Conservation (phyloP, 2,797 vertebrate species). For the Sebastes jordani region DNA sequence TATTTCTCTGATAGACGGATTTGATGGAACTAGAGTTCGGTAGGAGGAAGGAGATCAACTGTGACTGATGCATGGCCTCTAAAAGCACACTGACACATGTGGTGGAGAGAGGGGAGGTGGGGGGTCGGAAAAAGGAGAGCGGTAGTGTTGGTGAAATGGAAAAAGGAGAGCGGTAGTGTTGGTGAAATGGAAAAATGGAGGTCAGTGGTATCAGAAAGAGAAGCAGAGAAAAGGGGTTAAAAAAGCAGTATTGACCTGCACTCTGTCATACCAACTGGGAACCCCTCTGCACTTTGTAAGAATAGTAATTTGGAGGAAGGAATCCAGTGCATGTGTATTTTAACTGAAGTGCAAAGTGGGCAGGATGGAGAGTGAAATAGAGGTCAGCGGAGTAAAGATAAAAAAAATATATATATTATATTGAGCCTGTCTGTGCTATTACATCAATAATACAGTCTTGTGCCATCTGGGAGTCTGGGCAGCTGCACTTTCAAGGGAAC, state of each 20-base stretch:
- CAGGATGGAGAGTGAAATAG: constrained; percentile 33
- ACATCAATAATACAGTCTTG: constrained; percentile 57
- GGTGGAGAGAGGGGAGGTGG: not conserved
- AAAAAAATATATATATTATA: constrained; percentile 13
- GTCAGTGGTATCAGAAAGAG: constrained; percentile 31
- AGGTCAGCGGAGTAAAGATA: constrained; percentile 39
- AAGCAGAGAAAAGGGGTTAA: not conserved
- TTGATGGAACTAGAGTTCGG: not conserved
- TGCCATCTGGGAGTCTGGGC: constrained; percentile 41
- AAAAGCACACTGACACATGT: constrained; percentile 18
- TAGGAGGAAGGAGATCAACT: constrained; percentile 16
- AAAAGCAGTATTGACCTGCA: constrained; percentile 1
- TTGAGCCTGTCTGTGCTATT: constrained; percentile 23
- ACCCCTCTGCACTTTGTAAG: constrained; percentile 27
- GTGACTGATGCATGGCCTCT: constrained; percentile 32
- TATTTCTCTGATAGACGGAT: constrained; percentile 7
- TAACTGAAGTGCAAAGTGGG: constrained; percentile 41
- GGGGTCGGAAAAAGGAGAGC: constrained; percentile 14
- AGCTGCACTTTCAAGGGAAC: constrained; percentile 38
- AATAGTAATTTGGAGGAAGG: not conserved
- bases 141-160: constrained; percentile 9
- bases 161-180: constrained; percentile 13
- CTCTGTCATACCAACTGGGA: constrained; percentile 17
- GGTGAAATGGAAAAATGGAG: constrained; percentile 40
- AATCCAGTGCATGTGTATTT: constrained; percentile 15